Base-by-base conservation (phyloP, 2,888 invertebrate genomes). In the Drosophila niveifrons region DNA sequence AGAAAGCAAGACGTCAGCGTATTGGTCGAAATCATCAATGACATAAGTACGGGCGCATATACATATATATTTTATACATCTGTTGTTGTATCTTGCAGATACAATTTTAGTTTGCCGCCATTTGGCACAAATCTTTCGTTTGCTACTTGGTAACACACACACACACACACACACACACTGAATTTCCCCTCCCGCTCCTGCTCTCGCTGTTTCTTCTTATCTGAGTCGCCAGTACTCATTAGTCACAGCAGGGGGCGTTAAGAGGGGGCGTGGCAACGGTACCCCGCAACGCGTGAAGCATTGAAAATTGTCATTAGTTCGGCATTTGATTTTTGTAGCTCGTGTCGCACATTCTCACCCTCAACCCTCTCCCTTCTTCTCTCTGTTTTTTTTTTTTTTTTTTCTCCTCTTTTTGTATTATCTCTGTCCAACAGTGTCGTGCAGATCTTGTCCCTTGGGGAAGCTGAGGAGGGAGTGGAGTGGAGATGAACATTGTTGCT, bases 281-380 rank as follows among this genome's bases (percentile, higher is more conserved):
- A 41, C 7, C 53, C 63, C 74, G 51, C 51, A 64, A 67, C 88
- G 74, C 80, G 74, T 85, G 77, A 80, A 88, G 78, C 83, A 88
- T 84, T 78, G 87, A 83, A 84, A 84, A 84, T 88, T 84, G 87
- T 88, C 83, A 84, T 84, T 84, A 88, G 83, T 88, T 86, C 71
- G 72, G 72, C 80, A 66, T 83, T 86, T 83, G 80, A 83, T 75
- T 88, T 70, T 75, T 51, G 62, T 46, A 29, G 65, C 63, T 77
- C 50, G 52, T 74, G 61, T 77, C 56, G 56, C 11, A 52, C 41
- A 56, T 69, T 18, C 36, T 9, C 18, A 15, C 52, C 29, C 39
- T 1, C 15, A 17, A n/a, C 23, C 18, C 29, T 15, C 29, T 9
- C 8, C 2, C 39, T 50, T 18, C 7, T 11, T 34, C 29, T 15